Conservation (phyloP, 2,113 vertebrate genomes). For the Phylloscopus trochilus region DNA sequence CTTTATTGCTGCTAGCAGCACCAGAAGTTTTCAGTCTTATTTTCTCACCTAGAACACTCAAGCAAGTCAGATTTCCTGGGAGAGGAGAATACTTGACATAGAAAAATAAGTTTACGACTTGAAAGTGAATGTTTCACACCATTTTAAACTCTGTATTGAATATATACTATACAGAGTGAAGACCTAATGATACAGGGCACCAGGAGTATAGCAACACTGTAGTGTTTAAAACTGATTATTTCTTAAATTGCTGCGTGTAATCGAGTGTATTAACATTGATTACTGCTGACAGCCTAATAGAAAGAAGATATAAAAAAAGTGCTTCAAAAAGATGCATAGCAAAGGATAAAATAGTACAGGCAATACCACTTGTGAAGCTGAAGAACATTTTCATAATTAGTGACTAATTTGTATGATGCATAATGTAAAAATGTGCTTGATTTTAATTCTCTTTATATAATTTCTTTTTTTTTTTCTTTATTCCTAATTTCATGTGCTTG, state of each 20-base stretch:
- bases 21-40: conserved; percentile 10
- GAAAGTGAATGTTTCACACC: neutral
- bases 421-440: neutral
- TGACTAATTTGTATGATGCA: neutral
- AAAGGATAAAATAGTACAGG: neutral
- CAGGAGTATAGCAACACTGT: neutral
- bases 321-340: neutral
- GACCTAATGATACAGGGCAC: neutral
- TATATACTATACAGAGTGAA: neutral
- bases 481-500: neutral
- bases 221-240: neutral
- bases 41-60: conserved; percentile 31
- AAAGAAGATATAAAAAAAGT: neutral
- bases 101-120: neutral
- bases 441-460: neutral
- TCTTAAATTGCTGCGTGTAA: neutral
- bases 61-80: neutral
- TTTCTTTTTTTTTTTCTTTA: neutral
- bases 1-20: conserved; percentile 19
- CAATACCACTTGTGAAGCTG: neutral
- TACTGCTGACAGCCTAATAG: conserved; percentile 16
- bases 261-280: neutral
- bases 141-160: neutral
- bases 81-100: neutral
- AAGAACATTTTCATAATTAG: conserved; percentile 20